phyloP scores from a whole-genome alignment of 2,888 invertebrate species.

The Cephus runcator region DNA sequence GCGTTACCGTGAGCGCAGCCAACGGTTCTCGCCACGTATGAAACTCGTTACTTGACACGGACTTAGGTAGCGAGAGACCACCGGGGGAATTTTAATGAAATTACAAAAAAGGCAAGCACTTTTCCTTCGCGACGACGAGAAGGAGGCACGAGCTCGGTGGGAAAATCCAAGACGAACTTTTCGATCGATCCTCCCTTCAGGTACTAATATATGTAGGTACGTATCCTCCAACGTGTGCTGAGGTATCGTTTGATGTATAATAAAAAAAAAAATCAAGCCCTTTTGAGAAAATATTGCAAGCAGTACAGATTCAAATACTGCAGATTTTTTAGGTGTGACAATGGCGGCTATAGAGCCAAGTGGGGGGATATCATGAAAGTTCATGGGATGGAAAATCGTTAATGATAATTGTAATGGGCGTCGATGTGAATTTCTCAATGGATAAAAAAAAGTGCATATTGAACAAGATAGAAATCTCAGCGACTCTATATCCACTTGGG shows the following conservation, averaged over 20 bases:
- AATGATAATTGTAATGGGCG: neutral
- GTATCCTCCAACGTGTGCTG: neutral
- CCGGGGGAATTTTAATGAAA: neutral
- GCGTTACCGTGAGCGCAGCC: neutral
- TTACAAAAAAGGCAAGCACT: neutral
- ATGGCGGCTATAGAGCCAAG: too few species aligned
- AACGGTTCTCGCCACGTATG: neutral
- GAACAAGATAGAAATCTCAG: neutral
- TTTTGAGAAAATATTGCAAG: neutral
- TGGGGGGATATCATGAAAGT: neutral
- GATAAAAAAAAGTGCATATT: neutral
- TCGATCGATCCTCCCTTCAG: neutral
- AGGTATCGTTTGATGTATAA: neutral
- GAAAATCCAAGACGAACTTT: neutral
- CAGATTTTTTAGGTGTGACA: neutral
- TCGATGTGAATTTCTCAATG: neutral
- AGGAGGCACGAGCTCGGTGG: neutral
- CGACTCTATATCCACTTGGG: constrained; percentile 21
- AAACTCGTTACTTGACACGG: neutral
- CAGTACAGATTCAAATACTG: neutral
- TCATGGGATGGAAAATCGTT: neutral
- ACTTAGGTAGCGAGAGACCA: neutral
- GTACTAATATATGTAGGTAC: neutral
- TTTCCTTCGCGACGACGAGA: neutral
- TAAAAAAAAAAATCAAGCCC: neutral